phyloP scores from a whole-genome alignment of 2,113 vertebrate genomes.

The Talpa occidentalis region DNA sequence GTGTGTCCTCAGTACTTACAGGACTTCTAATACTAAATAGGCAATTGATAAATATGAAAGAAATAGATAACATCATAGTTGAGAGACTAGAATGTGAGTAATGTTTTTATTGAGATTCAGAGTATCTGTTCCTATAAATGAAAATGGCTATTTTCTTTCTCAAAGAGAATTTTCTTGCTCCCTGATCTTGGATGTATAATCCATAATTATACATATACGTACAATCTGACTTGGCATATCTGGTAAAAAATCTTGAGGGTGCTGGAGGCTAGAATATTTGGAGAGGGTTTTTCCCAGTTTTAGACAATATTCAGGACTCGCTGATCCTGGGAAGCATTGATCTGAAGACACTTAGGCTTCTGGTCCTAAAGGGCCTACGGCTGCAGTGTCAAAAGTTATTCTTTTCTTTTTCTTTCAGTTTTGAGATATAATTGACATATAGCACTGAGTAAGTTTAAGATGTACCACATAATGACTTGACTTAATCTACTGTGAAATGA shows the following conservation, averaged over 20 bases:
- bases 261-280: neutral
- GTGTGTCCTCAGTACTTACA: neutral
- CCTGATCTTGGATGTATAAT: neutral
- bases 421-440: neutral
- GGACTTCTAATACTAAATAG: neutral
- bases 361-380: neutral
- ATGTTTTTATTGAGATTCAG: neutral
- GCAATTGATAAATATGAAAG: neutral
- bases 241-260: neutral
- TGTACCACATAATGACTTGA: neutral
- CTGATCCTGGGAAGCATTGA: neutral
- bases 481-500: neutral
- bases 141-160: neutral
- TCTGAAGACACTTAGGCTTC: neutral
- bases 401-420: neutral
- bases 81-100: neutral
- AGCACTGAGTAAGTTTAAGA: neutral
- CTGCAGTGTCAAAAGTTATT: neutral
- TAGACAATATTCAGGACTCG: neutral
- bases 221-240: neutral
- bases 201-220: neutral
- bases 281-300: neutral
- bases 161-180: neutral
- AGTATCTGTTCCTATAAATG: neutral
- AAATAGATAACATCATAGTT: neutral